Conservation (phyloP, 2,797 vertebrate species). For the Gorsachius magnificus region DNA sequence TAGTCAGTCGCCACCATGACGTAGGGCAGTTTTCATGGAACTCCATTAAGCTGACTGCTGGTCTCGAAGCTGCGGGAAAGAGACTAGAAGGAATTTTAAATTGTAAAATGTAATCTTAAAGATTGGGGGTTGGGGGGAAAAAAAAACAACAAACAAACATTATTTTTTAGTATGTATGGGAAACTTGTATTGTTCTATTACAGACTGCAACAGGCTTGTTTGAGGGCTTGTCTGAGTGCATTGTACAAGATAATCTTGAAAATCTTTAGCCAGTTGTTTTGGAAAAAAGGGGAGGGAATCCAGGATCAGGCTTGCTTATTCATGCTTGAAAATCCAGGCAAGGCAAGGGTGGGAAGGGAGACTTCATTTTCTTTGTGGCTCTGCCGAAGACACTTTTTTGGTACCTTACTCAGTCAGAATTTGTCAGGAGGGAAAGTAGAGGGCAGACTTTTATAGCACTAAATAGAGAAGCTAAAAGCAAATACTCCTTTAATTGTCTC, state of each 20-base stretch:
- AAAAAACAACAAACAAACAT: accelerated
- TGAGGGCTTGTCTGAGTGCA: background rate
- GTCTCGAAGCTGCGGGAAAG: background rate
- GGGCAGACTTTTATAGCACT: background rate
- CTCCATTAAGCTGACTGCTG: background rate
- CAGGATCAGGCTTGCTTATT: background rate
- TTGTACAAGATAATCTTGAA: background rate
- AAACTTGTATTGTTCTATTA: background rate
- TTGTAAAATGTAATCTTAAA: background rate
- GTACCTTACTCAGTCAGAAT: background rate
- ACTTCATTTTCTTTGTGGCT: background rate
- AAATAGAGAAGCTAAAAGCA: background rate
- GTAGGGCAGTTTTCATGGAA: background rate
- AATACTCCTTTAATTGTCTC: background rate
- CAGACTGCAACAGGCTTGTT: too few species aligned
- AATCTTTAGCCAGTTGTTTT: background rate
- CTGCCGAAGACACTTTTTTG: background rate
- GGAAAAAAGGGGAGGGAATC: background rate
- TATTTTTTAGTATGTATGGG: background rate
- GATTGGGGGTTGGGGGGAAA: background rate
- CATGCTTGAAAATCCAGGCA: background rate
- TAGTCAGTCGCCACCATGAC: too few species aligned
- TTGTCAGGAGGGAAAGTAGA: background rate
- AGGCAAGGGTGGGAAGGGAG: background rate
- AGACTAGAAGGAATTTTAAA: background rate